Evolutionary conservation across 1,140 invertebrate species (phyloP), one percentile per base, ranked within the genome.

Genomic region (Phymastichus coffea): DNA sequence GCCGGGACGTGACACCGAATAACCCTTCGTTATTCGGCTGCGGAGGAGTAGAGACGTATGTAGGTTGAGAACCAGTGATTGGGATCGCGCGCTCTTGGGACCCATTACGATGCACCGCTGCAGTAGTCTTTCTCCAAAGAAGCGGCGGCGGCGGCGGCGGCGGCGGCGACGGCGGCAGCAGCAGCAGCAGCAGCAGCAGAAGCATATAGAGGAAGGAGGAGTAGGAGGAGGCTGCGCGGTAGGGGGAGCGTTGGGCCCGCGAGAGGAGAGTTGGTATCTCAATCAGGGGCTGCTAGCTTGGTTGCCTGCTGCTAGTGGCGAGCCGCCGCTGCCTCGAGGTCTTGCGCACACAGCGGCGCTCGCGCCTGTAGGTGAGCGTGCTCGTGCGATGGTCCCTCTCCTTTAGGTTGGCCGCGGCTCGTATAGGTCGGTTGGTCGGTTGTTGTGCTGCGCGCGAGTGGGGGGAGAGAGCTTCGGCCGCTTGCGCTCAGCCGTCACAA

Each of bases 401-500:
- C 26, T 20, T 7, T 44, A 26, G 19, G n/a, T 12, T 30, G 40
- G 72, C 70, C 71, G 70, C 70, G 72, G 66, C 68, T 69, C 62
- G 64, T 55, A 62, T 66, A 67, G 68, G 66, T 65, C 64, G 66
- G 65, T 68, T 64, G 69, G n/a, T n/a, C n/a, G n/a, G n/a, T n/a
- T n/a, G n/a, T n/a, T n/a, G n/a, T n/a, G n/a, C n/a, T n/a, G n/a
- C n/a, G 43, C 35, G 63, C 15, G 30, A 22, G 43, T 10, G 12
- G n/a, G 26, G 35, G 25, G 64, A 57, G 67, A 68, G 67, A 66
- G 68, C 70, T 71, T 73, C 63, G 63, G 61, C 58, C 70, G 69
- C n/a, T n/a, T n/a, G n/a, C 74, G 70, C 63, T 52, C 51, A 72
- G 69, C 76, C 73, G 72, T 78, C 75, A 78, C 76, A 78, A 77